A percentile compares a stretch with the other conserved stretches of the same genome.
Conservation (phyloP, 2,888 invertebrate species). For the Apodemia hepburni region DNA sequence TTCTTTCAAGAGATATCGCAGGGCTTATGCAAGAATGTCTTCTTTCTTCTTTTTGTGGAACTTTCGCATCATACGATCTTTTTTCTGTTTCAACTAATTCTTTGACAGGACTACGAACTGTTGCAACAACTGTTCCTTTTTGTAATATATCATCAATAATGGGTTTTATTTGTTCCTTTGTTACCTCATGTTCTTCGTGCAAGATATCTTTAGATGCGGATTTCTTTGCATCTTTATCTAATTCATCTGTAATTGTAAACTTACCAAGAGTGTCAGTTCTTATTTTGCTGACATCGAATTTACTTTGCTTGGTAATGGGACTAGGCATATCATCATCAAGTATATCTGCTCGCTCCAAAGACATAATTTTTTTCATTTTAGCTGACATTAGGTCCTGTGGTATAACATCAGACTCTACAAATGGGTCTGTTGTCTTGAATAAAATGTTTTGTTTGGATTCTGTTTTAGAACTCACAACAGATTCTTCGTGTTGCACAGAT, state of each 20-base stretch:
- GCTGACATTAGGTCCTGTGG: background rate
- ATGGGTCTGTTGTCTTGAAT: constrained; percentile 13
- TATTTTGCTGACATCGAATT: constrained; percentile 67
- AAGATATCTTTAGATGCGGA: constrained; percentile 49
- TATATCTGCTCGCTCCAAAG: constrained; percentile 8
- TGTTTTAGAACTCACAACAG: constrained; percentile 20
- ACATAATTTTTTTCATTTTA: constrained; percentile 5
- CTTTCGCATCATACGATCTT: constrained; percentile 69
- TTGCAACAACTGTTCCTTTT: constrained; percentile 60
- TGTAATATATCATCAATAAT: constrained; percentile 69
- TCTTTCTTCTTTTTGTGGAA: constrained; percentile 67
- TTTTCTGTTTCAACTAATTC: constrained; percentile 65
- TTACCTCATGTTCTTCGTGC: constrained; percentile 52
- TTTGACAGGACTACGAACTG: constrained; percentile 58
- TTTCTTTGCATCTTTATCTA: constrained; percentile 43
- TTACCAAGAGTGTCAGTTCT: constrained; percentile 63
- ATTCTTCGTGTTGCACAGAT: constrained; percentile 13
- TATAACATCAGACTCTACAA: background rate
- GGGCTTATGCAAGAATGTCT: constrained; percentile 73
- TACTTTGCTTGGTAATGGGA: constrained; percentile 43
- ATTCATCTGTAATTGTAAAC: constrained; percentile 49
- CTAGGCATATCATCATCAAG: constrained; percentile 20
- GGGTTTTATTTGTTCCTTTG: constrained; percentile 66
- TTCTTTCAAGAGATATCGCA: constrained; percentile 69
- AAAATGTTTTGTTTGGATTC: constrained; percentile 15